These are phyloP conservation scores for Pristiophorus japonicus DNA, from an alignment of 2,113 vertebrate genomes.

Conservation along the genomic window DNA sequence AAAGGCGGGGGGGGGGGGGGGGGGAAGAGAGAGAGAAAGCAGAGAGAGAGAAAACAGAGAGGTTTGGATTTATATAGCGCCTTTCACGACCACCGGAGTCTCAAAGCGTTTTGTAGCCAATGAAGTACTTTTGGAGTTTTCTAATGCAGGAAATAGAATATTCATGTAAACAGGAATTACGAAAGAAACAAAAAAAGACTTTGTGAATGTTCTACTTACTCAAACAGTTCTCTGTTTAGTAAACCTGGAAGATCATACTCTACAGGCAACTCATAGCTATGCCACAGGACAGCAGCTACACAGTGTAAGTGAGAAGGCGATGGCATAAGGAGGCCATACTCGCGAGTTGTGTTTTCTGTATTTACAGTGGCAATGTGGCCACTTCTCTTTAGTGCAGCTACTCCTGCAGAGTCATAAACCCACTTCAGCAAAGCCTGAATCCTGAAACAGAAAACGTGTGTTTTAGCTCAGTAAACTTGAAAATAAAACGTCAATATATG, in stretches of 20 bases:
- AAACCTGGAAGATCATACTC: constrained; percentile 90
- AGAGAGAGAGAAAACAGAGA: too few species aligned
- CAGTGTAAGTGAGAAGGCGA: constrained; percentile 96
- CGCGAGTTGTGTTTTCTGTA: constrained; percentile 64
- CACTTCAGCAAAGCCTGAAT: constrained; percentile 94
- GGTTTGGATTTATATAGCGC: too few species aligned
- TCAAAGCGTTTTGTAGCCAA: too few species aligned
- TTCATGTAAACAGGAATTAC: neutral
- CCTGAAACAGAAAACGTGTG: constrained; percentile 52
- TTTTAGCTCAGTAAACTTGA: neutral
- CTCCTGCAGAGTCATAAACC: constrained; percentile 88
- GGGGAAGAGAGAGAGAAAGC: too few species aligned
- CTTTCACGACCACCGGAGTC: too few species aligned
- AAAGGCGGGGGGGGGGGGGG: too few species aligned
- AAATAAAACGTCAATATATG: neutral
- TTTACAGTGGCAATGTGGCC: constrained; percentile 64
- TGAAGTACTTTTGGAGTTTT: too few species aligned
- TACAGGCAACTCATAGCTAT: constrained; percentile 90
- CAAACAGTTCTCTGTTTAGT: constrained; percentile 86
- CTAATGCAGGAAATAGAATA: too few species aligned
- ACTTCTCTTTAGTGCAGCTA: constrained; percentile 81
- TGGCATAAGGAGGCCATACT: constrained; percentile 94
- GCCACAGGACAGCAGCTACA: constrained; percentile 91
- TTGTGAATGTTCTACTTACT: constrained; percentile 67
- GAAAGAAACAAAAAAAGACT: neutral